Conservation (phyloP, 2,888 invertebrate species). For the Plutella xylostella region DNA sequence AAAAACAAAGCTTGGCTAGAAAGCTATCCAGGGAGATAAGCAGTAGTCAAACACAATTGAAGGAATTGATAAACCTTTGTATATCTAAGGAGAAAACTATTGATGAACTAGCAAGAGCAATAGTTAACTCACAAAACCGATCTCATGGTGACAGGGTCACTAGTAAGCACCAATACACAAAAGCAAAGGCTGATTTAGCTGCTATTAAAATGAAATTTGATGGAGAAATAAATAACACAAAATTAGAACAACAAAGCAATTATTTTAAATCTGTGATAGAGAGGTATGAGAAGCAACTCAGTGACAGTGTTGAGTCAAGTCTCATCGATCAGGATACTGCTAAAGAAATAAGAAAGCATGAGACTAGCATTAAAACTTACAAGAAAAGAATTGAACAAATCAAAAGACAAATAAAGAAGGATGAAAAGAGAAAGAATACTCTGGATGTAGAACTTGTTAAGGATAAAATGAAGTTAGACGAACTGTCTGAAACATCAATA, state of each 20-base stretch:
- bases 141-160: conserved; percentile 71
- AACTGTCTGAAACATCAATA: conserved; percentile 60
- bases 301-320: conserved; percentile 55
- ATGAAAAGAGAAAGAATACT: conserved; percentile 77
- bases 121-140: conserved; percentile 42
- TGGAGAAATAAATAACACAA: conserved; percentile 66
- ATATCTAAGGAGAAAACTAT: conserved; percentile 78
- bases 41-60: conserved; percentile 75
- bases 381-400: conserved; percentile 82
- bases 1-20: conserved; percentile 57
- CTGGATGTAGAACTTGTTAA: conserved; percentile 75
- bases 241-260: conserved; percentile 39
- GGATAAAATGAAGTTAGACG: conserved; percentile 61
- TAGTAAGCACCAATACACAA: conserved; percentile 71
- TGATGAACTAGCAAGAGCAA: conserved; percentile 69
- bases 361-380: conserved; percentile 78
- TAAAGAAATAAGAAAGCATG: conserved; percentile 78
- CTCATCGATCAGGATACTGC: conserved; percentile 66
- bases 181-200: conserved; percentile 65
- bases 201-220: conserved; percentile 69
- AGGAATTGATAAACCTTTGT: conserved; percentile 77
- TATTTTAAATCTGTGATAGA: conserved; percentile 39
- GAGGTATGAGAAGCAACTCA: conserved; percentile 41
- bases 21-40: conserved; percentile 72
- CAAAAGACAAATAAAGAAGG: conserved; percentile 78